Evolutionary conservation across 2,888 invertebrate genomes (phyloP), one percentile per base, ranked within the genome.

Genomic region (Lasioglossum zephyrum): DNA sequence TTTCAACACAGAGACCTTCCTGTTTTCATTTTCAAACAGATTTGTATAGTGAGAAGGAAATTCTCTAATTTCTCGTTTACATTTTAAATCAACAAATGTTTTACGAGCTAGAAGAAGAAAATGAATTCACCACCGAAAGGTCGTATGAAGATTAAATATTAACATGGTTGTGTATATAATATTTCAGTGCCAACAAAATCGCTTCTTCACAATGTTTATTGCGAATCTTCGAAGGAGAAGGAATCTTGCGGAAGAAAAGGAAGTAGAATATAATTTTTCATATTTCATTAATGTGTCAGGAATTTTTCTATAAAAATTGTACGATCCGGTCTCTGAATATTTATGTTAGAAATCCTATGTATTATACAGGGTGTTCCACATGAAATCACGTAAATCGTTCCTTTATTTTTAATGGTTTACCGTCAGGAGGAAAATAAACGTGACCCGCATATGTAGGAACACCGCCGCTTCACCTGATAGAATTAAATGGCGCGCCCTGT

Each of bases 401-500:
- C 39, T 39, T 69, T 70, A 70, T 70, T 70, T 70, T 41, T n/a
- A 41, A 41, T n/a, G 70, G 70, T 41, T 70, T n/a, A 41, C 39
- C 69, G 70, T n/a, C n/a, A 11, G 41, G n/a, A n/a, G n/a, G 22
- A n/a, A 13, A 5, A 39, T 41, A 41, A 41, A 70, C 70, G 41
- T 41, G 70, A 70, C 41, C 41, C n/a, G 41, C 39, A 70, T 70
- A 13, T 13, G 22, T 22, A 70, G 41, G 22, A 11, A n/a, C 5
- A 39, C 36, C 36, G 39, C 5, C n/a, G n/a, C 5, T n/a, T 5
- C 70, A 70, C 70, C 41, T 41, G 70, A 41, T 70, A 41, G 39
- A 70, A 70, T 70, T 70, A 70, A 70, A 70, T 41, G 41, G 41
- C 70, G 39, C 70, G 70, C n/a, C 70, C 70, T 41, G 41, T 41